Base-by-base conservation (phyloP, 1,140 invertebrate species). In the Papilio polytes region DNA sequence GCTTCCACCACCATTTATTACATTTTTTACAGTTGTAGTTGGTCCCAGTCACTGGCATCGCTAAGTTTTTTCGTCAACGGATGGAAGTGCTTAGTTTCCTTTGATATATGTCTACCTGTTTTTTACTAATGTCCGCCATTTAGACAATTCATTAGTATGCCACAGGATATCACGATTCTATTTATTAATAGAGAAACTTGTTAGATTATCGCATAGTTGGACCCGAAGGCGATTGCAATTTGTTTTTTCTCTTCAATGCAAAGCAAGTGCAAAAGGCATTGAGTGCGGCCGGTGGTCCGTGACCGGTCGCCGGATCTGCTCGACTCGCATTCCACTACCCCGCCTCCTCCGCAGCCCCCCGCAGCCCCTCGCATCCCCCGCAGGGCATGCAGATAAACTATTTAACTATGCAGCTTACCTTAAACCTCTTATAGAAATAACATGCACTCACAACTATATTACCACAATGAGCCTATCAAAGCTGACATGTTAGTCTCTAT, bases 231-330 rank as follows among this genome's bases (percentile, higher is more conserved):
- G 51, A 77, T 48, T 80, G 63, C 44, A 59, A 76, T 66, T 63
- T 63, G 22, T 66, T 66, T 66, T 66, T 66, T 66, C 26, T 66
- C 20, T 66, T 66, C 3, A 66, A 66, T 66, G 73, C 70, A 74
- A 59, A 70, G 44, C 44, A 70, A 77, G 56, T 80, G 63, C 44
- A 59, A 79, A 74, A 66, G 86, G 80, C 87, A 87, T 86, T 88
- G 88, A 88, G 85, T 80, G 87, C 80, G 83, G 76, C 53, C 87
- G 83, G 84, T 89, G 86, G 85, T 82, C 87, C 86, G 83, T 88
- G 88, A 84, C 83, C 72, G 73, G 44, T 79, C 80, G 78, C 82
- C 78, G 83, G 81, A 81, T 82, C 83, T 80, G 59, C 74, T 78
- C 73, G 77, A 56, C 70, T 66, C 70, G 70, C 70, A 74, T 26